Percentiles rank a stretch among this genome's conserved stretches.
Conservation (phyloP, 2,888 invertebrate genomes). For the Serrognathus titanus region DNA sequence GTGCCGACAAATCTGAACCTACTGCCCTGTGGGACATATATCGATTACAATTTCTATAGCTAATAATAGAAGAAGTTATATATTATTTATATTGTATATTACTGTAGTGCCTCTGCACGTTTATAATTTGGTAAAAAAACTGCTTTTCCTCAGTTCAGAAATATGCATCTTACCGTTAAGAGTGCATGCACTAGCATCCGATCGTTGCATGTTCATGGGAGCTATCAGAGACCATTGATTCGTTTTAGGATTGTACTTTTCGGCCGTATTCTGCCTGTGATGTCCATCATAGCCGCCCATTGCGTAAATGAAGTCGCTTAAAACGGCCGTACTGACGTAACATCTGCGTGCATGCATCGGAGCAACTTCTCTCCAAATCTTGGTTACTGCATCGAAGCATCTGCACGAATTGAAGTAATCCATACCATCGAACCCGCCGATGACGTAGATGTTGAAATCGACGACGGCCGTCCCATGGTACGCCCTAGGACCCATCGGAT, state of each 20-base stretch:
- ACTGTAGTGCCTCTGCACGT: too few species aligned
- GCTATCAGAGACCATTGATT: conserved; percentile 89
- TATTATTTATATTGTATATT: too few species aligned
- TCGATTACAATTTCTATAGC: too few species aligned
- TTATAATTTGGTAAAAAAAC: too few species aligned
- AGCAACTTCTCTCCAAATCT: conserved; percentile 81
- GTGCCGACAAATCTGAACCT: too few species aligned
- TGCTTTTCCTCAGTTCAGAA: too few species aligned
- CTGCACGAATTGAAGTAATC: conserved; percentile 68
- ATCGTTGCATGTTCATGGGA: conserved; percentile 84
- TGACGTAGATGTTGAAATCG: conserved; percentile 78
- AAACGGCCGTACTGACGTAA: conserved; percentile 80
- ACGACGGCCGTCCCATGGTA: conserved; percentile 93
- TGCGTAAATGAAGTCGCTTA: conserved; percentile 76
- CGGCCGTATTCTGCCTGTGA: conserved; percentile 81
- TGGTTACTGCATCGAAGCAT: conserved; percentile 81
- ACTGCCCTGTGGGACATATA: too few species aligned
- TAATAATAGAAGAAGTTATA: too few species aligned
- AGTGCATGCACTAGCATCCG: conserved; percentile 88
- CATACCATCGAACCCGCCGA: conserved; percentile 91
- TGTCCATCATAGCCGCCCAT: conserved; percentile 88
- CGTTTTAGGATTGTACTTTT: conserved; percentile 75
- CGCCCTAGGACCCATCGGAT: conserved; percentile 80
- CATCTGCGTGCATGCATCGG: conserved; percentile 89
- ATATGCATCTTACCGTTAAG: conserved; percentile 59